phyloP scores from a whole-genome alignment of 2,888 invertebrate genomes.

The Acanthoscelides obtectus region DNA sequence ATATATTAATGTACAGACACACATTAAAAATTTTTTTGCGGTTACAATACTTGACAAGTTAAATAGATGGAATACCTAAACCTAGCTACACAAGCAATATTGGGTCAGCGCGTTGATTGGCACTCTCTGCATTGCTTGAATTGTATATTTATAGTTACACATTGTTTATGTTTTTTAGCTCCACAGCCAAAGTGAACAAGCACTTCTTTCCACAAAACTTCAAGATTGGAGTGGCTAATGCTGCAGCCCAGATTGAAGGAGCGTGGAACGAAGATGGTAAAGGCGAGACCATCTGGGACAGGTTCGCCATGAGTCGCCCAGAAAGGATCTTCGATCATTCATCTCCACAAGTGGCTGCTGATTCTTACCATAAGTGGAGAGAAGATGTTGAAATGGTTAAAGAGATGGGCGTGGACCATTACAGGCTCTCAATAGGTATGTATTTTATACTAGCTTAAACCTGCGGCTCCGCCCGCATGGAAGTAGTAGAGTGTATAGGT shows the following conservation, averaged over 20 bases:
- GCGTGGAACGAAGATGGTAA: constrained; percentile 33
- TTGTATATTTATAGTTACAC: too few species aligned
- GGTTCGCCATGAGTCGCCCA: constrained; percentile 12
- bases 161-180: not conserved
- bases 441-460: too few species aligned
- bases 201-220: constrained; percentile 22
- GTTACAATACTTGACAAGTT: too few species aligned
- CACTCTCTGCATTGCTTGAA: too few species aligned
- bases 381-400: constrained; percentile 58
- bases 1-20: too few species aligned
- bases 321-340: constrained; percentile 13
- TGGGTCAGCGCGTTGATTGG: too few species aligned
- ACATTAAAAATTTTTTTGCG: too few species aligned
- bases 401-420: constrained; percentile 53
- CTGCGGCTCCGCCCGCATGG: too few species aligned
- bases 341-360: constrained; percentile 61
- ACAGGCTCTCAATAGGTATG: constrained; percentile 33
- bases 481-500: too few species aligned
- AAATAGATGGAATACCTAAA: too few species aligned
- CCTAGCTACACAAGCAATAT: too few species aligned
- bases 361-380: constrained; percentile 61
- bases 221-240: constrained; percentile 34
- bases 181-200: constrained; percentile 5
- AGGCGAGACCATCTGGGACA: constrained; percentile 25
- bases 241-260: constrained; percentile 34